Conservation (phyloP, 2,797 vertebrate species). For the Paramormyrops hopkinsi region DNA sequence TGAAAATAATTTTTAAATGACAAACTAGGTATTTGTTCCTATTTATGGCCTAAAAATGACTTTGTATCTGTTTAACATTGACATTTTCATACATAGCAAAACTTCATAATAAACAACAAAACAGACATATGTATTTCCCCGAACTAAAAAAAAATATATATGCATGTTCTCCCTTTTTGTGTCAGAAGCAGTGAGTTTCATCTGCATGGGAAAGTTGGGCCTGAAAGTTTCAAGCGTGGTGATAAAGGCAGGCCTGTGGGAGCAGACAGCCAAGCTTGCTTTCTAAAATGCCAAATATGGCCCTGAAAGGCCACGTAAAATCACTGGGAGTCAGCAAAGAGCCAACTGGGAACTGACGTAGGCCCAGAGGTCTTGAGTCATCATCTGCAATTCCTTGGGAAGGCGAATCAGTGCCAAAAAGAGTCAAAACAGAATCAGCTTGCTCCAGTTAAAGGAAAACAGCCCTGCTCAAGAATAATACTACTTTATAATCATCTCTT, state of each 20-base stretch:
- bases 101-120: not conserved
- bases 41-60: not conserved
- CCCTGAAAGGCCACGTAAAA: constrained; percentile 41
- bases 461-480: not conserved
- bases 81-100: not conserved
- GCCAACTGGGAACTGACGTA: constrained; percentile 81
- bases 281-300: constrained; percentile 78
- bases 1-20: not conserved
- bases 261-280: not conserved
- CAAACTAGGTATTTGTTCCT: not conserved
- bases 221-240: constrained; percentile 32
- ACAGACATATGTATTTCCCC: not conserved
- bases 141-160: not conserved
- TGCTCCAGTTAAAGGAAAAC: not conserved
- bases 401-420: constrained; percentile 59
- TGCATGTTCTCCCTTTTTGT: not conserved
- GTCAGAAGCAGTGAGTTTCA: not conserved
- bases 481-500: not conserved
- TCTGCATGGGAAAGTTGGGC: not conserved
- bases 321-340: constrained; percentile 72
- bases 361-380: constrained; percentile 87
- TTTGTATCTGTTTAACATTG: not conserved
- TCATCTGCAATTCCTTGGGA: constrained; percentile 67
- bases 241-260: constrained; percentile 41
- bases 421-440: constrained; percentile 23